Percentiles rank a stretch among this genome's conserved stretches.
Conservation (phyloP, 2,888 invertebrate species). For the Dicranocentrus wangi region DNA sequence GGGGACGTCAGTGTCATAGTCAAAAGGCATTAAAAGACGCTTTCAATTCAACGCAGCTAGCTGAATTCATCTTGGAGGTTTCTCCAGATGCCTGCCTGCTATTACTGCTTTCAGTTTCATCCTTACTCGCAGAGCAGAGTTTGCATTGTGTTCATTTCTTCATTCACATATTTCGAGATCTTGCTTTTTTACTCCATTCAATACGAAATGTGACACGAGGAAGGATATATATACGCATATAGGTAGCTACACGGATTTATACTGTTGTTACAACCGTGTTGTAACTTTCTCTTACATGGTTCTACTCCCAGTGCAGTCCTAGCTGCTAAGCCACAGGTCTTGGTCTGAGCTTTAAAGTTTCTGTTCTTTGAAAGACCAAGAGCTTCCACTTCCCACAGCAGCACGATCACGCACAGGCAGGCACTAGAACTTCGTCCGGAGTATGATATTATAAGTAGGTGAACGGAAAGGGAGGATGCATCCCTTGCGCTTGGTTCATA, state of each 20-base stretch:
- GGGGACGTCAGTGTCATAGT: not conserved
- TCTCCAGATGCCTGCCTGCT: slow-evolving; percentile 17
- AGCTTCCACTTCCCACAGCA: too few relatives aligned
- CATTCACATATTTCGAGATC: slow-evolving; percentile 2
- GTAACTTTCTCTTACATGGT: too few relatives aligned
- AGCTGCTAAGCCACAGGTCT: too few relatives aligned
- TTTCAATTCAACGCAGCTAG: not conserved
- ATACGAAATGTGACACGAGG: slow-evolving; percentile 3
- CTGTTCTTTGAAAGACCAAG: too few relatives aligned
- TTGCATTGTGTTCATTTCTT: not conserved
- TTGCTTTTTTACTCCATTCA: not conserved
- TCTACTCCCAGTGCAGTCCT: too few relatives aligned
- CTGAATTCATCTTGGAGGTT: not conserved
- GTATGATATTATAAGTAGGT: too few relatives aligned
- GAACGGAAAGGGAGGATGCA: too few relatives aligned
- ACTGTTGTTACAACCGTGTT: not conserved
- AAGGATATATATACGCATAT: not conserved
- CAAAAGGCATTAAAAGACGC: slow-evolving; percentile 2
- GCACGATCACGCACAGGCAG: too few relatives aligned
- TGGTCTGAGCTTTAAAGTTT: too few relatives aligned
- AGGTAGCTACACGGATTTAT: not conserved
- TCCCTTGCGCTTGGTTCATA: too few relatives aligned
- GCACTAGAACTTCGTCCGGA: too few relatives aligned
- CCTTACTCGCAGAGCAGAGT: not conserved
- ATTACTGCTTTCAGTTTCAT: too few relatives aligned